Conservation (phyloP, 1,140 invertebrate species). For the Elysia chlorotica region DNA sequence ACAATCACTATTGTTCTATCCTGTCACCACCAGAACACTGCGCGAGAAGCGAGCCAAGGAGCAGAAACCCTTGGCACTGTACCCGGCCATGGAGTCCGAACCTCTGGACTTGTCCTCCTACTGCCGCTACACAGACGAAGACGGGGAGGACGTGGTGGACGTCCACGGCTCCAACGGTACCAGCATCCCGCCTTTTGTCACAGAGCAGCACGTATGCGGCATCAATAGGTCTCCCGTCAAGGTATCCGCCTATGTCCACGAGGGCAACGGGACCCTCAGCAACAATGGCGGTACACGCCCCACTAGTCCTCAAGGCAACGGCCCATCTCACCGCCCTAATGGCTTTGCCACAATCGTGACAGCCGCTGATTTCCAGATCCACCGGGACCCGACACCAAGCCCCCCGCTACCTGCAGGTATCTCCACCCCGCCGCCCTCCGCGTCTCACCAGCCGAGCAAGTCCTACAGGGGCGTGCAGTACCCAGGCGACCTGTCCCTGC, state of each 20-base stretch:
- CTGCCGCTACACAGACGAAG: constrained; percentile 42
- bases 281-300: too few species aligned
- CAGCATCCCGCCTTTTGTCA: too few species aligned
- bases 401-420: not conserved
- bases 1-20: not conserved
- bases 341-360: constrained; percentile 17
- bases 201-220: constrained; percentile 48
- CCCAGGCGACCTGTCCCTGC: constrained; percentile 26
- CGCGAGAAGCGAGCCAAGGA: constrained; percentile 24
- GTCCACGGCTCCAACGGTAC: too few species aligned
- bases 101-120: constrained; percentile 31
- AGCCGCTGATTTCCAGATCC: not conserved
- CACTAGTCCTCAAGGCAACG: too few species aligned
- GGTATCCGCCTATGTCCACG: constrained; percentile 42
- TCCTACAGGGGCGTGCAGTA: constrained; percentile 22
- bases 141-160: too few species aligned
- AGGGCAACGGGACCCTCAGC: too few species aligned
- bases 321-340: constrained; percentile 9
- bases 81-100: constrained; percentile 31
- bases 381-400: not conserved
- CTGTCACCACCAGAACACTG: not conserved
- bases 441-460: constrained; percentile 24
- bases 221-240: constrained; percentile 52
- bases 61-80: constrained; percentile 33
- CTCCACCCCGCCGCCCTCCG: constrained; percentile 10